Evolutionary conservation across 2,113 vertebrate genomes (phyloP).

Genomic region (Camarhynchus parvulus): DNA sequence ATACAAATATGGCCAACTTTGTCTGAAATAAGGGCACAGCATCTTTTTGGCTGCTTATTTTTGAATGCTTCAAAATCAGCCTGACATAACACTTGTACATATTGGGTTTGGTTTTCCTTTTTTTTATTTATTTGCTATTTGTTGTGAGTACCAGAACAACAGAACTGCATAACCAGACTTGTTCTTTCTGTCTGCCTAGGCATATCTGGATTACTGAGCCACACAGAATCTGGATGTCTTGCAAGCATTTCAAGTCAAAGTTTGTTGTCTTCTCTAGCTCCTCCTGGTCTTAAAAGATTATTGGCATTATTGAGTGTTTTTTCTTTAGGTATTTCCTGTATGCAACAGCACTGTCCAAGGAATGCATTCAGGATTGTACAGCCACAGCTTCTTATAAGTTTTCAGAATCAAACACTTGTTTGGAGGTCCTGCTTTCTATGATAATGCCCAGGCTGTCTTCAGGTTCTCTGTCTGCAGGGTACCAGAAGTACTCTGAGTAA

Average conservation of each 20-base stretch:
- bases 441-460: background rate
- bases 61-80: background rate
- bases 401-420: background rate
- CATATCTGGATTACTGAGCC: background rate
- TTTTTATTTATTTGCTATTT: background rate
- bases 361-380: background rate
- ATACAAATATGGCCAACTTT: background rate
- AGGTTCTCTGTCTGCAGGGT: background rate
- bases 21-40: background rate
- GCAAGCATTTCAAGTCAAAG: background rate
- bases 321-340: background rate
- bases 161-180: background rate
- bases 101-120: background rate
- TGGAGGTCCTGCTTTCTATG: background rate
- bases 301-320: background rate
- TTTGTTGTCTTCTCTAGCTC: background rate
- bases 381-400: background rate
- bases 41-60: background rate
- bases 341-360: background rate
- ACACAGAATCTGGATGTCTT: background rate
- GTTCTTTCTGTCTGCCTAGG: background rate
- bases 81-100: background rate
- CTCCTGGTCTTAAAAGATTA: background rate
- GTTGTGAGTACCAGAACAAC: background rate
- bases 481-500: background rate